phyloP scores from a whole-genome alignment of 2,113 vertebrate genomes.

The Capra hircus region DNA sequence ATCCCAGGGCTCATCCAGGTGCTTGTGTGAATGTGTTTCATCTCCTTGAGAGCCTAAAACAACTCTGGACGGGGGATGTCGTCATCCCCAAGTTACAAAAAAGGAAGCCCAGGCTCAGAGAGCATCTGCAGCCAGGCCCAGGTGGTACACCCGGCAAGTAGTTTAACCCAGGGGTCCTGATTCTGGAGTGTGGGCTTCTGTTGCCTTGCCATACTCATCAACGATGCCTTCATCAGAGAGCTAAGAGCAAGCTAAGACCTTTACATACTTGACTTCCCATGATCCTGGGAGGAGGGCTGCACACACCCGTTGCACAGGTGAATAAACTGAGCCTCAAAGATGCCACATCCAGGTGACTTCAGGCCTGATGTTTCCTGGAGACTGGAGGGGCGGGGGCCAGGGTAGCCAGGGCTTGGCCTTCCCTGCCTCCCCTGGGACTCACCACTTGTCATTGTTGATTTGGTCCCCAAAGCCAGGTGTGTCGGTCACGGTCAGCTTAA shows the following conservation, averaged over 20 bases:
- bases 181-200: neutral
- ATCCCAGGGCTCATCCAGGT: neutral
- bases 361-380: neutral
- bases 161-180: neutral
- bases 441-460: conserved; percentile 94
- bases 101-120: neutral
- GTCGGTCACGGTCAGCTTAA: conserved; percentile 91
- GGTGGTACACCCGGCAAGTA: neutral
- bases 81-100: neutral
- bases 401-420: accelerated
- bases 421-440: neutral
- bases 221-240: accelerated
- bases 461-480: conserved; percentile 92
- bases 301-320: neutral
- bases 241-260: neutral
- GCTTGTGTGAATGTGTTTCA: neutral
- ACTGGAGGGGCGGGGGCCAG: neutral
- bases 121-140: neutral
- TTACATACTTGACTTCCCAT: no score
- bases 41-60: neutral
- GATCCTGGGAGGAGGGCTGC: neutral
- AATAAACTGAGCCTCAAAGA: neutral
- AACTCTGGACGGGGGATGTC: neutral
- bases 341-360: neutral
- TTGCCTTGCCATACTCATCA: no score